These are phyloP conservation scores for Coptodon rendalli DNA, from an alignment of 2,113 vertebrate genomes.

Conservation along the genomic window DNA sequence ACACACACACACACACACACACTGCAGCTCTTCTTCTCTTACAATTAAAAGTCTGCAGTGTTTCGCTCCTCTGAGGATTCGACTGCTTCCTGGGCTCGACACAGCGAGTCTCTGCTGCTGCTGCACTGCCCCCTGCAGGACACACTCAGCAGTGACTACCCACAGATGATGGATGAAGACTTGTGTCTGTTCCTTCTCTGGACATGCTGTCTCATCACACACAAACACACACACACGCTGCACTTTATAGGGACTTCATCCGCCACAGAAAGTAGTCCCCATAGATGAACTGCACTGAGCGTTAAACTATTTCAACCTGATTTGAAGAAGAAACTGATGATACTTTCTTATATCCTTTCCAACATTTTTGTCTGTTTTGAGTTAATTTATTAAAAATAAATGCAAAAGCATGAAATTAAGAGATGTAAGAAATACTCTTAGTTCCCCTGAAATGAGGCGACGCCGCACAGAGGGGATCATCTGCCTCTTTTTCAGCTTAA, in stretches of 20 bases:
- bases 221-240: not conserved
- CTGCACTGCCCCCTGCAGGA: constrained; percentile 10
- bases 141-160: not conserved
- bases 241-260: not conserved
- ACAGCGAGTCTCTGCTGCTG: not conserved
- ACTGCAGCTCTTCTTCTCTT: not conserved
- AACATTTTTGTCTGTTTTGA: not conserved
- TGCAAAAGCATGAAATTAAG: not conserved
- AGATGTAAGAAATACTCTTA: not conserved
- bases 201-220: not conserved
- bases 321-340: not conserved
- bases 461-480: not conserved
- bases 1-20: not conserved
- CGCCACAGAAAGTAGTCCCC: not conserved
- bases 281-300: not conserved
- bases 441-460: not conserved
- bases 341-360: not conserved
- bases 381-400: not conserved
- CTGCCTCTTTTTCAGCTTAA: not conserved
- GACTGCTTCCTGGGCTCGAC: not conserved
- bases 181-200: not conserved
- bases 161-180: not conserved
- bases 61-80: not conserved
- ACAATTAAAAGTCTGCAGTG: not conserved
- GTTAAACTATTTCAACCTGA: not conserved